Evolutionary conservation across 1,140 invertebrate genomes (phyloP), one percentile per base, ranked within the genome.

Genomic region (Brachystomella parvula): DNA sequence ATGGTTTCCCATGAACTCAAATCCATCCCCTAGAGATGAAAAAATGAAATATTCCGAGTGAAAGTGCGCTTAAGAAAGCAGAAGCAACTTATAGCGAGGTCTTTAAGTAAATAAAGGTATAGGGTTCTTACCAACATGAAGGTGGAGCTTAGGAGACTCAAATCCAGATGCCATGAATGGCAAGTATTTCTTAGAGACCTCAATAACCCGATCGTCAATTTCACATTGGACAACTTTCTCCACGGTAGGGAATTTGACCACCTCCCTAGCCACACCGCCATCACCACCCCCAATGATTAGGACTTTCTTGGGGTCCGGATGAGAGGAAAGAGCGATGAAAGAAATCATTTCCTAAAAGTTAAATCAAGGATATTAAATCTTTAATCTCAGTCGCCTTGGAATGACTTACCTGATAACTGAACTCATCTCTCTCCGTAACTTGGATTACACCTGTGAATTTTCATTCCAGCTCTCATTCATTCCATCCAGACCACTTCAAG

Each of bases 281-380:
- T 96, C 96, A 12, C 96, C 96, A 12, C 72, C 72, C 1, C 96
- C 96, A 47, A 99, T 92, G 69, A 99, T 94, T 28, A 76, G 75
- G 68, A 97, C 95, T 66, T 89, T 92, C 78, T 89, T 85, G 0
- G 96, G 96, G 76, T 89, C 87, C 1, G 89, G 86, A 81, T 99
- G 96, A 72, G 83, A 87, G 76, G 90, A 94, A 0, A 98, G 77
- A 0, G 96, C 94, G 30, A 99, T 76, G 81, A 96, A 95, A 1
- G 93, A 84, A 69, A 99, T 92, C 94, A 98, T 98, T 82, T 99
- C 96, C 49, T n/a, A n/a, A n/a, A n/a, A n/a, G n/a, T n/a, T n/a
- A n/a, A n/a, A 6, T 6, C n/a, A 53, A 53, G 28, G n/a, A 44
- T 6, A 53, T 26, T 21, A 19, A 53, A 53, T 44, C n/a, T 12